These are phyloP conservation scores for Pterocles orientalis DNA, from an alignment of 2,113 vertebrate species.

Conservation along the genomic window DNA sequence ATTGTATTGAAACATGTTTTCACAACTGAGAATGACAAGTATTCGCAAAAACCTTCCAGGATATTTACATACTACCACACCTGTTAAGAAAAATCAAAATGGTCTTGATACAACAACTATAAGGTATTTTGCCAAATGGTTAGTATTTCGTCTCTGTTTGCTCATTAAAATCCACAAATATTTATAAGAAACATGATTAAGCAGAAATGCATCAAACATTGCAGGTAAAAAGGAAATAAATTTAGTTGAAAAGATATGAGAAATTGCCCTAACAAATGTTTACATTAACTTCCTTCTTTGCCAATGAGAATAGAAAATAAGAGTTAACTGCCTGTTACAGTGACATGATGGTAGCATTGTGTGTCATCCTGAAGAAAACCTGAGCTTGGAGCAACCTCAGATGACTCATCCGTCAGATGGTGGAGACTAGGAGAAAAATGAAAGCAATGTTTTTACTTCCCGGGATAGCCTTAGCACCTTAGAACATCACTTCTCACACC, in stretches of 20 bases:
- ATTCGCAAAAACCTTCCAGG: background rate
- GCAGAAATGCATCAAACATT: background rate
- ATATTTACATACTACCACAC: background rate
- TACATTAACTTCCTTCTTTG: slow-evolving; percentile 55
- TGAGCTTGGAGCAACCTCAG: slow-evolving; percentile 73
- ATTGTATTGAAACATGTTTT: background rate
- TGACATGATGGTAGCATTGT: slow-evolving; percentile 67
- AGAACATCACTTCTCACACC: slow-evolving; percentile 66
- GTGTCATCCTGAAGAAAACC: slow-evolving; percentile 72
- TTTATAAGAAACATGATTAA: background rate
- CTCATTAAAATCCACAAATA: slow-evolving; percentile 5
- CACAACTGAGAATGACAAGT: background rate
- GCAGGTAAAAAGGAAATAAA: slow-evolving; percentile 32
- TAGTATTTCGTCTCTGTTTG: background rate
- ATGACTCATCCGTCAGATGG: slow-evolving; percentile 71
- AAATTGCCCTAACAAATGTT: slow-evolving; percentile 25
- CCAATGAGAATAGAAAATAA: slow-evolving; percentile 47
- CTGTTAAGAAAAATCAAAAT: slow-evolving; percentile 17
- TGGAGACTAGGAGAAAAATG: slow-evolving; percentile 72
- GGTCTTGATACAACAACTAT: background rate
- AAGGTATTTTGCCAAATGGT: background rate
- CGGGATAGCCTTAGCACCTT: slow-evolving; percentile 18
- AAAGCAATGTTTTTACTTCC: slow-evolving; percentile 71
- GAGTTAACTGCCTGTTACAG: slow-evolving; percentile 71
- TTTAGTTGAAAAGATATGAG: slow-evolving; percentile 2